These are phyloP conservation scores for Apistogramma diplotaenia DNA, from an alignment of 2,113 vertebrate species.

Conservation along the genomic window DNA sequence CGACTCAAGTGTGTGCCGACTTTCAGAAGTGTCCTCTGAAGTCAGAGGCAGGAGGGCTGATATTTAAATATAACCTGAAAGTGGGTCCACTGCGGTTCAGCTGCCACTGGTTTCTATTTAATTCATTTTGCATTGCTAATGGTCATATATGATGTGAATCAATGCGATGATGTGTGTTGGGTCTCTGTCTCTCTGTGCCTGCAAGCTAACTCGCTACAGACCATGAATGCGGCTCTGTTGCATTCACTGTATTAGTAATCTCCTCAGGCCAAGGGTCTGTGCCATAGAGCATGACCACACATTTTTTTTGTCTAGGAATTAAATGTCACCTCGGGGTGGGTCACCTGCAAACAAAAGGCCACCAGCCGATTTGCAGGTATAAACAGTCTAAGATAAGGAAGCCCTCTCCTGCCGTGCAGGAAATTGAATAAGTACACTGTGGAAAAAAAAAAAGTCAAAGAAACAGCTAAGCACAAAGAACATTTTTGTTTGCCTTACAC, in stretches of 20 bases:
- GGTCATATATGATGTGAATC: conserved; percentile 35
- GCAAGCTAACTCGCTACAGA: conserved; percentile 17
- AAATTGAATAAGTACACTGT: conserved; percentile 73
- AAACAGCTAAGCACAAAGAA: conserved; percentile 68
- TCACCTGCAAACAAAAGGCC: conserved; percentile 78
- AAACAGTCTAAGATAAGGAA: conserved; percentile 75
- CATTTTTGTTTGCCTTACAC: conserved; percentile 71
- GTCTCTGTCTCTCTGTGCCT: conserved; percentile 4
- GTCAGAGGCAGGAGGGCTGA: not conserved
- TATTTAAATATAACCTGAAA: conserved; percentile 52
- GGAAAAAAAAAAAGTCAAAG: conserved; percentile 49
- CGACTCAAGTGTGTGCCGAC: not conserved
- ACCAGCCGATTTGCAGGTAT: conserved; percentile 73
- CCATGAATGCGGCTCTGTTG: conserved; percentile 63
- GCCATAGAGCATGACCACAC: conserved; percentile 67
- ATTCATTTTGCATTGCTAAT: not conserved
- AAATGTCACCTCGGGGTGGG: conserved; percentile 75
- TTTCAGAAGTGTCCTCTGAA: not conserved
- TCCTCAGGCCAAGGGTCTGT: conserved; percentile 62
- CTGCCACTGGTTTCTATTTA: conserved; percentile 10
- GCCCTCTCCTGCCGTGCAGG: conserved; percentile 67
- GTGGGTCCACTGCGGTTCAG: conserved; percentile 28
- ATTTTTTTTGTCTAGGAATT: conserved; percentile 70
- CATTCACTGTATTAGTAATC: conserved; percentile 68
- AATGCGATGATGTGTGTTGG: conserved; percentile 33